phyloP scores from a whole-genome alignment of 2,797 vertebrate species.

The Bucorvus abyssinicus region DNA sequence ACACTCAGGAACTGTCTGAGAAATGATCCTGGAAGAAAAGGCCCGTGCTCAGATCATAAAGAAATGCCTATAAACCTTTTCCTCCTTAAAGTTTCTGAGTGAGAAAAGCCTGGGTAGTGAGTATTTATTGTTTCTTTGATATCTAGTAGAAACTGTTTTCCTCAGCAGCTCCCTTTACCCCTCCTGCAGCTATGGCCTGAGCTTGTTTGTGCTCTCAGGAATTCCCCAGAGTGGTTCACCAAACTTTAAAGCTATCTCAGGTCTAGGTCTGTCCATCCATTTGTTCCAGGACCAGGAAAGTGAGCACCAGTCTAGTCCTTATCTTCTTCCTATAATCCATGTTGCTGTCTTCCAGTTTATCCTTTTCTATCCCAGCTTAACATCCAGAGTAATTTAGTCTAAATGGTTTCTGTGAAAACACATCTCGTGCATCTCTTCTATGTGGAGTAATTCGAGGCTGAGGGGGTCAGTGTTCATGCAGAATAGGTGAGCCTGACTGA shows the following conservation, averaged over 20 bases:
- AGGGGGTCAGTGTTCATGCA: background rate
- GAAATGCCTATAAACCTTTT: background rate
- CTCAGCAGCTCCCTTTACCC: background rate
- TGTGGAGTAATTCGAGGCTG: background rate
- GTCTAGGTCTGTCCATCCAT: background rate
- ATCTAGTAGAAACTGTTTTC: background rate
- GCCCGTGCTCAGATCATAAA: background rate
- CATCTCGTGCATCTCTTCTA: background rate
- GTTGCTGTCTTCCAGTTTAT: background rate
- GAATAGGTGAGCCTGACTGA: background rate
- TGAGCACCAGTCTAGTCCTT: background rate
- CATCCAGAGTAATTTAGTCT: background rate
- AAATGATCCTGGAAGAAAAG: background rate
- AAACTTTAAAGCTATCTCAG: background rate
- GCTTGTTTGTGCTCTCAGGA: background rate
- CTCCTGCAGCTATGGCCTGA: background rate
- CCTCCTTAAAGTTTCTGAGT: background rate
- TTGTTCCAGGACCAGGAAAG: background rate
- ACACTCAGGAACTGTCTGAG: background rate
- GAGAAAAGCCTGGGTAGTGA: background rate
- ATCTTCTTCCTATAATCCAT: background rate
- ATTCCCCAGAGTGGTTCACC: background rate
- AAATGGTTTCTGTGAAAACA: background rate
- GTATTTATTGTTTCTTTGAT: background rate
- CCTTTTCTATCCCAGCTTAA: background rate